Evolutionary conservation across 2,113 vertebrate genomes (phyloP).

Genomic region (Semnornis frantzii): DNA sequence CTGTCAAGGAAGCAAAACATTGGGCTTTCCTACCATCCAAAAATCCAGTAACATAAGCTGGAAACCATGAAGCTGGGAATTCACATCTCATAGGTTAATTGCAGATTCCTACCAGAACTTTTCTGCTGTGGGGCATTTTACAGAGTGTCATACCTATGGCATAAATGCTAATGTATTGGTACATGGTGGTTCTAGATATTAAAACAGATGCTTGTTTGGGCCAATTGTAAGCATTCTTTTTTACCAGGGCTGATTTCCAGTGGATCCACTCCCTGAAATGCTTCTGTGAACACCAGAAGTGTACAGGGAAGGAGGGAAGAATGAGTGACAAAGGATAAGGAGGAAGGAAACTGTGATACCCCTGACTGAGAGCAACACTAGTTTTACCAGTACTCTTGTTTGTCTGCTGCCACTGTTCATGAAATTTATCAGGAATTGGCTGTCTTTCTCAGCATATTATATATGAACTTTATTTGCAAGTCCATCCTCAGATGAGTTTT

Average conservation of each 20-base stretch:
- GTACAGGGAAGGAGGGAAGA: not conserved
- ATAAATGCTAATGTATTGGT: not conserved
- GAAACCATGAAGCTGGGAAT: not conserved
- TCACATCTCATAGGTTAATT: not conserved
- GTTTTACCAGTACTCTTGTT: not conserved
- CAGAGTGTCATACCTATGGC: not conserved
- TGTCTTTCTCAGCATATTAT: not conserved
- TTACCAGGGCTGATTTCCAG: not conserved
- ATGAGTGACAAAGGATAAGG: not conserved
- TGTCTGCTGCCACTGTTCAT: not conserved
- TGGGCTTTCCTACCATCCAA: not conserved
- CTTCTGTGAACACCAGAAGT: not conserved
- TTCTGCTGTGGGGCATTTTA: not conserved
- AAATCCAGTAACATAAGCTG: not conserved
- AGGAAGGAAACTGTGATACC: not conserved
- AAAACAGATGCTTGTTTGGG: not conserved
- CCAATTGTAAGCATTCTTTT: not conserved
- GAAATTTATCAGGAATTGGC: not conserved
- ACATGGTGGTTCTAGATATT: not conserved
- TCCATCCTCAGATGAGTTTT: not conserved
- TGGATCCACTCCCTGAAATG: not conserved
- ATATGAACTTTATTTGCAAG: not conserved
- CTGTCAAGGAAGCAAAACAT: not conserved
- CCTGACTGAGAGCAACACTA: accelerated
- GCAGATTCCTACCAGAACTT: not conserved